These are phyloP conservation scores for Pavo muticus DNA, from an alignment of 2,113 vertebrate genomes.

Conservation along the genomic window DNA sequence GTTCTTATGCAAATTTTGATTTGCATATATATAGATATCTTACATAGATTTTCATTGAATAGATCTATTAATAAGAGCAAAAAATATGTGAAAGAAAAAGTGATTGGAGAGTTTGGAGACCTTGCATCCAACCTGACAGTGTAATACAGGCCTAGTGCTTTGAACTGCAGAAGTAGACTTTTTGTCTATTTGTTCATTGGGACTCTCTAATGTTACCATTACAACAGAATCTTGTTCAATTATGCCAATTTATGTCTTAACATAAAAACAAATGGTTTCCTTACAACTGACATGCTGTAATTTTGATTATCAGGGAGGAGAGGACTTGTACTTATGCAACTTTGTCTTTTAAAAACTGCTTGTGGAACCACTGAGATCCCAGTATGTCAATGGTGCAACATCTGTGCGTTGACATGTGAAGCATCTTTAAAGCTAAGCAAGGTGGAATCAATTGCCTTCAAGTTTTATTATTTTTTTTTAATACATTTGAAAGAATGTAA, in stretches of 20 bases:
- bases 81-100: neutral
- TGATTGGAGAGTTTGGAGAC: constrained; percentile 2
- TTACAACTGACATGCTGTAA: constrained; percentile 46
- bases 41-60: neutral
- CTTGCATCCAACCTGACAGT: neutral
- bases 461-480: too few species aligned
- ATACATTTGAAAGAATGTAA: neutral
- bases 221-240: constrained; percentile 26
- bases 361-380: neutral
- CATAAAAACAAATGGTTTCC: constrained; percentile 42
- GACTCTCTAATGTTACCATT: constrained; percentile 49
- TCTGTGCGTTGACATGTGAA: neutral
- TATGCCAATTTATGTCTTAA: constrained; percentile 22
- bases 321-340: neutral
- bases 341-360: neutral
- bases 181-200: constrained; percentile 16
- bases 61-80: neutral
- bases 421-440: neutral
- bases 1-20: constrained; percentile 36
- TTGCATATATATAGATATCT: constrained; percentile 36
- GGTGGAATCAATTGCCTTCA: neutral
- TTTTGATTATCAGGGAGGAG: constrained; percentile 5
- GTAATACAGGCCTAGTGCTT: neutral
- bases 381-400: neutral
- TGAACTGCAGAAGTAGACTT: constrained; percentile 32